A percentile compares a stretch with the other conserved stretches of the same genome.
These are phyloP conservation scores for Xanthorhoe designata DNA, from an alignment of 2,888 invertebrate genomes.

Conservation along the genomic window DNA sequence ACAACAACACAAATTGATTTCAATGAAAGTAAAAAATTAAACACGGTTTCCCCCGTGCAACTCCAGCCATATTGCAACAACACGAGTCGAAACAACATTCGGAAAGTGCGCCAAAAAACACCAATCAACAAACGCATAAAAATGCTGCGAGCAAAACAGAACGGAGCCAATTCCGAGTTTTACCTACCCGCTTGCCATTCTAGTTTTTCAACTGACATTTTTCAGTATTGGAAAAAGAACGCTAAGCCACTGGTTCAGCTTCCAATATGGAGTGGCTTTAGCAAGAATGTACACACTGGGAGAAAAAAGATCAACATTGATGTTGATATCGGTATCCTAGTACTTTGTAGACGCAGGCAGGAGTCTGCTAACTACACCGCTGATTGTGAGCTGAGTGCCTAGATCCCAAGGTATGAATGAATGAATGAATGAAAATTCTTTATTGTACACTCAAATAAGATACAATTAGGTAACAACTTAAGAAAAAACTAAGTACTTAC, in stretches of 20 bases:
- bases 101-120: conserved; percentile 12
- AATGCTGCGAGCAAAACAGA: conserved; percentile 15
- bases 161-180: conserved; percentile 12
- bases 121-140: conserved; percentile 13
- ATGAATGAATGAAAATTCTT: too few species aligned
- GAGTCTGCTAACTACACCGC: neutral
- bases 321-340: neutral
- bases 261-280: neutral
- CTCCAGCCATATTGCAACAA: neutral
- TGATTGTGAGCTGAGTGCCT: neutral
- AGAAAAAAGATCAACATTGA: conserved; percentile 11
- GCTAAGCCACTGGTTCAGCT: neutral
- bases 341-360: neutral
- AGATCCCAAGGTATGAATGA: too few species aligned
- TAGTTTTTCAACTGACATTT: conserved; percentile 12
- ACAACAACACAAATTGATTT: too few species aligned
- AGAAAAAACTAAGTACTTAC: too few species aligned
- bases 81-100: neutral
- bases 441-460: too few species aligned
- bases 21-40: neutral
- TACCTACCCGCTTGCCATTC: conserved; percentile 15
- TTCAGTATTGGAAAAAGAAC: neutral
- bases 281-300: neutral
- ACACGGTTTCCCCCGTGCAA: neutral
- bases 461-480: too few species aligned